phyloP scores from a whole-genome alignment of 37 sponge, comb jelly and placozoan species.

The Corticium candelabrum region DNA sequence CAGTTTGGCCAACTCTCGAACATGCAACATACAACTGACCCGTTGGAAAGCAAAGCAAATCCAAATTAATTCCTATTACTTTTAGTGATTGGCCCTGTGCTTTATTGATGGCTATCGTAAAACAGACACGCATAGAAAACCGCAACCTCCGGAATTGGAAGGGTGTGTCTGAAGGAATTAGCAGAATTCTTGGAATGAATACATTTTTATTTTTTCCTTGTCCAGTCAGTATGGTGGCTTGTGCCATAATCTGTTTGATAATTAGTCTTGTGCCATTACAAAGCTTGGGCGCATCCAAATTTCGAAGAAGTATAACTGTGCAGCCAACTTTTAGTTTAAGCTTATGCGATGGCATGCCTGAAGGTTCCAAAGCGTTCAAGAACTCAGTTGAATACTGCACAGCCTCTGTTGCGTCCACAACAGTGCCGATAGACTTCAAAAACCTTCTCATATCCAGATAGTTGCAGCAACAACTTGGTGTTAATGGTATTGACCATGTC shows the following conservation, averaged over 20 bases:
- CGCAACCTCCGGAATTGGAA: not conserved
- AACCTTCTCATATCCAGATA: no score
- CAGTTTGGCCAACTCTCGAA: no score
- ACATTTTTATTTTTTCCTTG: constrained; percentile 1
- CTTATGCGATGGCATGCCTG: not conserved
- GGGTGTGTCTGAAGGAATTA: not conserved
- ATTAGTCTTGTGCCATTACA: constrained; percentile 6
- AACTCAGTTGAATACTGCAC: no score
- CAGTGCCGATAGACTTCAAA: no score
- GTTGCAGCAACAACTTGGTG: no score
- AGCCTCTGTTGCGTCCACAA: no score
- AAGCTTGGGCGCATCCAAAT: constrained; percentile 1
- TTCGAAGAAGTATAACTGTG: not conserved
- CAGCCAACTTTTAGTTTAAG: not conserved
- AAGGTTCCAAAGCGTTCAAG: no score
- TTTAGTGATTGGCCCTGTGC: no score
- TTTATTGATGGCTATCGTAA: constrained; percentile 5
- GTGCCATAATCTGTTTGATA: not conserved
- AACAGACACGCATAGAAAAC: not conserved
- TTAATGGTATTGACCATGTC: no score
- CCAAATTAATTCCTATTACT: no score
- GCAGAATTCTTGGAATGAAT: constrained; percentile 8
- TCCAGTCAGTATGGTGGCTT: constrained; percentile 11
- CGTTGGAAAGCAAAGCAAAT: no score
- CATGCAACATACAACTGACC: no score